Conservation (phyloP, 2,888 invertebrate genomes). For the Rotaria magnacalcarata region DNA sequence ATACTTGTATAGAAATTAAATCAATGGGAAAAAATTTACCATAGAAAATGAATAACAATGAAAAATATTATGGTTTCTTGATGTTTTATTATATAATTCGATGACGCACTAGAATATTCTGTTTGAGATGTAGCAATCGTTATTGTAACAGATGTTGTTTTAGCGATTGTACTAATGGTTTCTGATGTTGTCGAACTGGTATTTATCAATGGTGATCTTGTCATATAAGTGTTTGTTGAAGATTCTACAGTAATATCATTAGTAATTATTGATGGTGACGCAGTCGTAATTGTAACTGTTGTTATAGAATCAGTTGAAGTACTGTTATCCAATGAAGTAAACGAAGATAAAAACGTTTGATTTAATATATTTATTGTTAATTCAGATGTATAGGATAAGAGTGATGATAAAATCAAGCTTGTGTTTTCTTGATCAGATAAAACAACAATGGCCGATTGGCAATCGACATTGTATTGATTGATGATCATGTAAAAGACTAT, state of each 20-base stretch:
- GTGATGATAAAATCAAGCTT: neutral
- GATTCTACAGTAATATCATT: neutral
- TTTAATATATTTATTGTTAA: neutral
- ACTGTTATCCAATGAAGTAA: neutral
- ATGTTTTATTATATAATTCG: neutral
- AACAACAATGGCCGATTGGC: neutral
- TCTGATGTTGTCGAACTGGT: too few species aligned
- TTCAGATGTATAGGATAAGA: too few species aligned
- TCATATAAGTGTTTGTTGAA: too few species aligned
- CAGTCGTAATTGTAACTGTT: neutral
- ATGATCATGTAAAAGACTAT: neutral
- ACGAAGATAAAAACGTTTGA: neutral
- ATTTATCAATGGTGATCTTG: too few species aligned
- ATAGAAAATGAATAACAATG: neutral
- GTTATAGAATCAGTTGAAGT: neutral
- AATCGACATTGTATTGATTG: neutral
- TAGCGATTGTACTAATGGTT: neutral
- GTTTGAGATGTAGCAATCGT: neutral
- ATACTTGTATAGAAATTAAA: slow-evolving; percentile 9
- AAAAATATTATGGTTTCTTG: neutral
- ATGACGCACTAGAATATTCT: neutral
- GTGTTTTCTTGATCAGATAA: neutral
- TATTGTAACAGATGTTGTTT: too few species aligned
- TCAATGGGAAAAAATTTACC: neutral
- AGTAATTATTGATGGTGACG: neutral